Base-by-base conservation (phyloP, 2,113 vertebrate genomes). In the Mirza zaza region DNA sequence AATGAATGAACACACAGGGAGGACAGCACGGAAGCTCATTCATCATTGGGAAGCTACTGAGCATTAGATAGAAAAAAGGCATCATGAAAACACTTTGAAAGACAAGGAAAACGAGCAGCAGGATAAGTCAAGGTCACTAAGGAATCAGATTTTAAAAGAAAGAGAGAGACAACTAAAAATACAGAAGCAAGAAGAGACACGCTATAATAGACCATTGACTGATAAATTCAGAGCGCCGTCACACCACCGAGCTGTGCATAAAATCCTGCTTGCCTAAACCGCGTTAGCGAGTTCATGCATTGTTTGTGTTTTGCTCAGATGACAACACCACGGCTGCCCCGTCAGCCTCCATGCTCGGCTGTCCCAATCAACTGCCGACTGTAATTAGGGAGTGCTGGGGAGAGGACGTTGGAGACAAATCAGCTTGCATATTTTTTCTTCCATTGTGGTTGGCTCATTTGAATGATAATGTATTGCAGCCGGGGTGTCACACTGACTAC, bases 381-480 rank as follows among this genome's bases (percentile, higher is more conserved):
- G 4, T 95, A 97, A 87, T 97, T 95, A 95, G 32, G 84, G 70
- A 88, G 90, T 57, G 65, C 95, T 92, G 82, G n/a, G 77, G 15
- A 94, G 57, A 97, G 88, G 93, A 76, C 61, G 4, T 55, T 45
- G 84, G 80, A 96, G n/a, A 90, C 61, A 97, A 97, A 97, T 2
- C 0, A 79, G 15, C 20, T 45, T 95, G 87, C 45, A 39, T 94
- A 79, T 98, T 96, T 97, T 96, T 84, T 32, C 97, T 90, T 18
- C 67, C 36, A 45, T 75, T 94, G 82, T 94, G 45, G 25, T 97
- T 97, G 61, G 88, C 79, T 94, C 84, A 97, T 97, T 97, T 98
- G 96, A 98, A 95, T 96, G 95, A 79, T 73, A 98, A 98, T 63
- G 27, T 89, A 95, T 83, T 92, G 90, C 50, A 83, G 96, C 83